Evolutionary conservation across 2,888 invertebrate genomes (phyloP).

Genomic region (Sceliomorpha sp.): DNA sequence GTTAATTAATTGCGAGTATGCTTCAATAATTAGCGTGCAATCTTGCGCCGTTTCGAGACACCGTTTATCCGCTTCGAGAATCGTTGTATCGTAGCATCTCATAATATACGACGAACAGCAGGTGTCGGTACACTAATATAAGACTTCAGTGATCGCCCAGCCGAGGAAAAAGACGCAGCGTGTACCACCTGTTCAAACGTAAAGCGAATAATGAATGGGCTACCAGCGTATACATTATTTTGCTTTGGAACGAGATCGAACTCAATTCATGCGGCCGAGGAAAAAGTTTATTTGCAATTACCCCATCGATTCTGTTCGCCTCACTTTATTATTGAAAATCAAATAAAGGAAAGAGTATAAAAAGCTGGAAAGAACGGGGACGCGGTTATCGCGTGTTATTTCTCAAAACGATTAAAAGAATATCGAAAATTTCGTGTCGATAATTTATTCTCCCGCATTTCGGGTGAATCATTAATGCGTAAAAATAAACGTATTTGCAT

Average conservation of each 20-base stretch:
- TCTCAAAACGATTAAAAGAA: neutral
- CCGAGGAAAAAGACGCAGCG: conserved; percentile 42
- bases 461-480: neutral
- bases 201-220: conserved; percentile 51
- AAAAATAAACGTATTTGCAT: conserved; percentile 12
- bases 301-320: conserved; percentile 25
- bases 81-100: conserved; percentile 29
- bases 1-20: conserved; percentile 32
- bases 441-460: neutral
- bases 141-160: conserved; percentile 30
- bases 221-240: conserved; percentile 43
- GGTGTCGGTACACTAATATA: conserved; percentile 48
- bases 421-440: neutral
- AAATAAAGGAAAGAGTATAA: conserved; percentile 4
- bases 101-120: conserved; percentile 43
- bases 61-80: conserved; percentile 32
- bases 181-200: conserved; percentile 54
- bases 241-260: conserved; percentile 28
- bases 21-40: conserved; percentile 29
- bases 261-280: conserved; percentile 31
- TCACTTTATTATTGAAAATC: conserved; percentile 16
- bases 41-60: conserved; percentile 21
- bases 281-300: conserved; percentile 41
- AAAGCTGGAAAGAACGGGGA: neutral
- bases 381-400: neutral